These are phyloP conservation scores for Halichoerus grypus DNA, from an alignment of 2,113 vertebrate species.

Conservation along the genomic window DNA sequence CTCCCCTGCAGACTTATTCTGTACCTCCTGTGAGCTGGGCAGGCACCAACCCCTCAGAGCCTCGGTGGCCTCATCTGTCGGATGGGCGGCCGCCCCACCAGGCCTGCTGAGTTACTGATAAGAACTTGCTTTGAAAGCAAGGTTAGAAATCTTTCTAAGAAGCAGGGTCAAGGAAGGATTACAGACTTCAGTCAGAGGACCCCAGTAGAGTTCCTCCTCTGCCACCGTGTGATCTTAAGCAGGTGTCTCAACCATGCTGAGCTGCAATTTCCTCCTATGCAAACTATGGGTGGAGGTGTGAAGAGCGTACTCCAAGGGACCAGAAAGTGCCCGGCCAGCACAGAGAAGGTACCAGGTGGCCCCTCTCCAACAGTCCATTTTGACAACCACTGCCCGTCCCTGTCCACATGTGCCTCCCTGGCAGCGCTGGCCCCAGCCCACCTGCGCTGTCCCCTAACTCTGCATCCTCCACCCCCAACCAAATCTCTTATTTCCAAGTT, in stretches of 20 bases:
- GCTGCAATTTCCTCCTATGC: background rate
- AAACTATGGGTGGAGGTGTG: background rate
- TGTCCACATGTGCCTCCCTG: background rate
- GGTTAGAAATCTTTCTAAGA: constrained; percentile 42
- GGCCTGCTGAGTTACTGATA: background rate
- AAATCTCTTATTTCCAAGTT: background rate
- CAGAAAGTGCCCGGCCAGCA: background rate
- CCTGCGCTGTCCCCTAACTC: background rate
- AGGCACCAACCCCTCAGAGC: background rate
- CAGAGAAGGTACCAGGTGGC: background rate
- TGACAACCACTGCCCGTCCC: background rate
- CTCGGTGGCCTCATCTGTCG: background rate
- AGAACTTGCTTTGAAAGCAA: constrained; percentile 54
- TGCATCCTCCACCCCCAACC: background rate
- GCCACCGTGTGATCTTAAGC: background rate
- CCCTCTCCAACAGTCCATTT: background rate
- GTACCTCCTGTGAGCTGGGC: background rate
- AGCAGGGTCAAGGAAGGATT: background rate
- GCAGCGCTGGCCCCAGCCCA: background rate
- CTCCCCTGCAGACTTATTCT: background rate
- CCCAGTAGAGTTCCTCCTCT: background rate
- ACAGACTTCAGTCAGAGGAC: background rate
- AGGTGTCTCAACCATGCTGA: background rate
- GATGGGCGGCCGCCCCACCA: background rate
- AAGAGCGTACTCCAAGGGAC: background rate